Evolutionary conservation across 2,797 vertebrate genomes (phyloP), one percentile per base, ranked within the genome.

Genomic region (Anabas testudineus): DNA sequence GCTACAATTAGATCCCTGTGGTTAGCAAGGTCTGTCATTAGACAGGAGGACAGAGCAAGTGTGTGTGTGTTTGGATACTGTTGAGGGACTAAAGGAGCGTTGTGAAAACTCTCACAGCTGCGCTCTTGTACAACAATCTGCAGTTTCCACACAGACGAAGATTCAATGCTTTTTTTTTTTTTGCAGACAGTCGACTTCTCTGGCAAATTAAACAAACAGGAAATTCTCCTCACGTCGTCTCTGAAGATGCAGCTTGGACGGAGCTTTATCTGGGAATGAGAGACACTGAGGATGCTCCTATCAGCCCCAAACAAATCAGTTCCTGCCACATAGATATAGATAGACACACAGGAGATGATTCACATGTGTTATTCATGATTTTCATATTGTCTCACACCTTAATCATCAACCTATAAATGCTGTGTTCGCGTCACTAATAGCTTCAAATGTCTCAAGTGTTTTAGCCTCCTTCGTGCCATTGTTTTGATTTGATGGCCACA

Each of bases 1-100:
- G 83, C 91, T 93, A 91, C 91, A 94, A 93, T 94, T 94, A 94
- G 90, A 91, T 90, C 89, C 74, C 84, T 88, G 91, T 82, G 92
- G 92, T 91, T 90, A 75, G 77, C 67, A 37, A 81, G 83, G 86
- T 87, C 92, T 94, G 86, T 94, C 88, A 94, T 94, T 93, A 81
- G 81, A 74, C 72, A 55, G 48, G 70, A 81, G 83, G 79, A 79
- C 34, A 48, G 71, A 64, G 51, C 46, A 64, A 70, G 71, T 26
- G 45, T 67, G 19, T 70, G 52, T 65, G 45, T 58, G 67, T 72
- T 59, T 56, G 66, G 71, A 61, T 61, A 55, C 72, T 24, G 64
- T 64, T 73, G 55, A 69, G 77, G 21, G 57, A 82, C 84, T 56
- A 63, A 64, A 76, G 76, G 63, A 80, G 66, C 16, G 37, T 61